A percentile compares a stretch with the other conserved stretches of the same genome.
These are phyloP conservation scores for Strix aluco DNA, from an alignment of 2,113 vertebrate genomes.

Conservation along the genomic window DNA sequence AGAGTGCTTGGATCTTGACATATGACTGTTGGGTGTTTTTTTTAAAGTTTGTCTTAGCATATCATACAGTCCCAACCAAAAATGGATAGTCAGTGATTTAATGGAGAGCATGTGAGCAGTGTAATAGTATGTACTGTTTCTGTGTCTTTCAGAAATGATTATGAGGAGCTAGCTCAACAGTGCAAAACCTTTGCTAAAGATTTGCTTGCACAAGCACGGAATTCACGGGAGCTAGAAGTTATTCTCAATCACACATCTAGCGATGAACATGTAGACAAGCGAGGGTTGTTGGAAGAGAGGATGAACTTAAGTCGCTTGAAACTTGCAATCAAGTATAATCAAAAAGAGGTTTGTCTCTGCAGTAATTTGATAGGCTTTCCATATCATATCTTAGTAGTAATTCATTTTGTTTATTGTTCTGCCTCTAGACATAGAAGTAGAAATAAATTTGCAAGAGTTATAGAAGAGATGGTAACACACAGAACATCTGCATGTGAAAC, in stretches of 20 bases:
- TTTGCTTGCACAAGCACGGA: constrained; percentile 96
- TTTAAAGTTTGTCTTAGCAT: not conserved
- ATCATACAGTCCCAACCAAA: not conserved
- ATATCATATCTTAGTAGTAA: not conserved
- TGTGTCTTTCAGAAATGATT: constrained; percentile 88
- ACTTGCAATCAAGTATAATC: constrained; percentile 98
- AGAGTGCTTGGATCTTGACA: not conserved
- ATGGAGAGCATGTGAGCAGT: not conserved
- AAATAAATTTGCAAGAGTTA: not conserved
- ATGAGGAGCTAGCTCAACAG: constrained; percentile 95
- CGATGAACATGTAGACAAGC: constrained; percentile 91
- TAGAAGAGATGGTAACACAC: not conserved
- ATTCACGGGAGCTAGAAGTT: constrained; percentile 96
- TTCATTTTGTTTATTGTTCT: not conserved
- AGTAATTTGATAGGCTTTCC: not conserved
- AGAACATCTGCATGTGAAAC: not conserved
- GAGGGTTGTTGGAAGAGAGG: constrained; percentile 94
- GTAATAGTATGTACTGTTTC: not conserved
- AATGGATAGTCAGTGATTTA: not conserved
- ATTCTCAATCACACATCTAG: constrained; percentile 95
- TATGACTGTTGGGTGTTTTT: not conserved
- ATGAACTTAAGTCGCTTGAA: constrained; percentile 98
- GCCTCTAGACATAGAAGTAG: not conserved
- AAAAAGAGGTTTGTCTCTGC: constrained; percentile 88
- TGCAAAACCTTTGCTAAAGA: constrained; percentile 99